These are phyloP conservation scores for Uria aalge DNA, from an alignment of 2,113 vertebrate species.

Conservation along the genomic window DNA sequence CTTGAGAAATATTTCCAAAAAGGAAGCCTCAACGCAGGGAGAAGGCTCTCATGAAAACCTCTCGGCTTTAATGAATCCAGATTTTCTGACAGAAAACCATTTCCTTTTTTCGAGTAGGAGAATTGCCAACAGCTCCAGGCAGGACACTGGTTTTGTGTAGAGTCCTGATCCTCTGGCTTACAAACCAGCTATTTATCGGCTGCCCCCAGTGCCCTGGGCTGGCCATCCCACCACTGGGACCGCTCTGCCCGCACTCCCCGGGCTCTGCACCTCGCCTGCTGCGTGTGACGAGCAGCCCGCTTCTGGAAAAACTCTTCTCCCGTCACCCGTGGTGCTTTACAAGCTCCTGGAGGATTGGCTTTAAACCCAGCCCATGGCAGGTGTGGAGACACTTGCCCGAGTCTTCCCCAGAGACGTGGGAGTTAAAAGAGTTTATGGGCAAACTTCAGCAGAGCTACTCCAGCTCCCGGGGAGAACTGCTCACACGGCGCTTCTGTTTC, in stretches of 20 bases:
- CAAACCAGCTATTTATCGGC: neutral
- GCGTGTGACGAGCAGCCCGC: fast-evolving
- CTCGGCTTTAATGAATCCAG: neutral
- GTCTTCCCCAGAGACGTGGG: neutral
- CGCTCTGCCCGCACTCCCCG: fast-evolving
- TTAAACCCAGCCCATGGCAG: neutral
- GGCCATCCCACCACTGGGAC: neutral
- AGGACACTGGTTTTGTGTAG: neutral
- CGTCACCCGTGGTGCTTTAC: neutral
- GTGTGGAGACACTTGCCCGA: neutral
- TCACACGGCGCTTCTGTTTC: neutral
- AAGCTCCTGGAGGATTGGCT: neutral
- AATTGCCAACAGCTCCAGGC: neutral
- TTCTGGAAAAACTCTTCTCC: neutral
- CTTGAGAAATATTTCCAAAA: neutral
- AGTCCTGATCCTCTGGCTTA: neutral
- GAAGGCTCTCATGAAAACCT: neutral
- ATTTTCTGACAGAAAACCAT: neutral
- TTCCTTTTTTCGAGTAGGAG: neutral
- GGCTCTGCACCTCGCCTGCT: fast-evolving
- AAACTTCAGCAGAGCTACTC: neutral
- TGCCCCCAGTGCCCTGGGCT: neutral
- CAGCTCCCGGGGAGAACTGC: neutral
- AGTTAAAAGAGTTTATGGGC: neutral
- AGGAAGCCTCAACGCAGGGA: neutral